Percentiles rank a stretch among this genome's conserved stretches.
These are phyloP conservation scores for Trachemys scripta DNA, from an alignment of 2,113 vertebrate genomes.

Conservation along the genomic window DNA sequence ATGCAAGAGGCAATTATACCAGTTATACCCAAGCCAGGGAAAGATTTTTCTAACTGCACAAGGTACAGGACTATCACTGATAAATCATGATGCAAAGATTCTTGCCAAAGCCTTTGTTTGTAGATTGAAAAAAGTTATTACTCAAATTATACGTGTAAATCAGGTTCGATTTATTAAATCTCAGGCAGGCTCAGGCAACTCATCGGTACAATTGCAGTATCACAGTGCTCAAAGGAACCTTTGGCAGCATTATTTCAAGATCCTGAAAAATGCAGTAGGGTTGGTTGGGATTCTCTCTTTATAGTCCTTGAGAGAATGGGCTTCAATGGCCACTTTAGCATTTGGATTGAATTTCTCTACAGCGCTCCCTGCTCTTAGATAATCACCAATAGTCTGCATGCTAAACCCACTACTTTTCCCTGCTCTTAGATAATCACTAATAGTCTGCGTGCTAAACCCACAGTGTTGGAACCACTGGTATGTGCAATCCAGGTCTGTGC, in stretches of 20 bases:
- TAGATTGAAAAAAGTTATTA: conserved; percentile 38
- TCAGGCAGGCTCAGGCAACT: conserved; percentile 25
- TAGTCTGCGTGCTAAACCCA: background rate
- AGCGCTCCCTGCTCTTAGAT: accelerated
- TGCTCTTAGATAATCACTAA: background rate
- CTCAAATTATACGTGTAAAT: conserved; percentile 60
- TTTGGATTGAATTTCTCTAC: background rate
- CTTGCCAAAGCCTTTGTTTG: conserved; percentile 29
- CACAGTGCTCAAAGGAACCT: background rate
- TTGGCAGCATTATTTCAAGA: background rate
- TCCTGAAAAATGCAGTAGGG: background rate
- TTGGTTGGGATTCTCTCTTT: background rate
- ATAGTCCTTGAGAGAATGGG: background rate
- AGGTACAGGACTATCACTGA: conserved; percentile 32
- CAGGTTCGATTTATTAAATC: conserved; percentile 46
- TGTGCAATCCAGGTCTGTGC: too few relatives aligned
- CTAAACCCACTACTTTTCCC: background rate
- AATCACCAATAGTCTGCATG: background rate
- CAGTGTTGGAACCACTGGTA: background rate
- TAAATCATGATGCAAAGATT: conserved; percentile 47
- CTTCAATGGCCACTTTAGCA: background rate
- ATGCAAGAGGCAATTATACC: background rate
- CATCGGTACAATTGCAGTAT: conserved; percentile 8
- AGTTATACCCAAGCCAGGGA: conserved; percentile 31
- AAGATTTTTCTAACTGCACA: conserved; percentile 52